Evolutionary conservation across 2,888 invertebrate genomes (phyloP).

Genomic region (Erebia ligea): DNA sequence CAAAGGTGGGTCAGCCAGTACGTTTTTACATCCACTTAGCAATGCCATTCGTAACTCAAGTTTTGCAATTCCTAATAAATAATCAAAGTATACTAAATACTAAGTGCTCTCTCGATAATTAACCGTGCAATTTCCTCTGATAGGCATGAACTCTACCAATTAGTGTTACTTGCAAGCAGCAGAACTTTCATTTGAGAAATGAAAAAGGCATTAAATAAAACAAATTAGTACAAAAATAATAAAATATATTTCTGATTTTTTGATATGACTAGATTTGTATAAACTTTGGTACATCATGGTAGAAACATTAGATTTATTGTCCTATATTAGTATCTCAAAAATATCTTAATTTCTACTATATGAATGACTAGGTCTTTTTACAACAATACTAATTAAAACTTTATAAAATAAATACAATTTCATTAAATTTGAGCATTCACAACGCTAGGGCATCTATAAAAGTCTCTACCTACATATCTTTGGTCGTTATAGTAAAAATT

Average conservation of each 20-base stretch:
- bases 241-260: constrained; percentile 43
- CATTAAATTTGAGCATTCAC: constrained; percentile 72
- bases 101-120: no score
- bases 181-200: no score
- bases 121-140: no score
- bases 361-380: constrained; percentile 51
- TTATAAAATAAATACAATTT: constrained; percentile 31
- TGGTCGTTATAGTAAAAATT: constrained; percentile 69
- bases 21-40: no score
- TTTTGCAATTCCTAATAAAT: no score
- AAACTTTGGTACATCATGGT: constrained; percentile 55
- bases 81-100: no score
- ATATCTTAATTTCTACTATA: constrained; percentile 39
- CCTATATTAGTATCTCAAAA: constrained; percentile 46
- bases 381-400: constrained; percentile 26
- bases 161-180: no score
- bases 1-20: no score
- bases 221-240: constrained; percentile 49
- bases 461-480: constrained; percentile 65
- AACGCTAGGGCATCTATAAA: constrained; percentile 66
- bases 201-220: constrained; percentile 29
- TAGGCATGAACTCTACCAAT: no score
- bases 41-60: no score
- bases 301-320: constrained; percentile 40
- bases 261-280: constrained; percentile 66